These are phyloP conservation scores for Geotrypetes seraphini DNA, from an alignment of 2,797 vertebrate genomes.

Conservation along the genomic window DNA sequence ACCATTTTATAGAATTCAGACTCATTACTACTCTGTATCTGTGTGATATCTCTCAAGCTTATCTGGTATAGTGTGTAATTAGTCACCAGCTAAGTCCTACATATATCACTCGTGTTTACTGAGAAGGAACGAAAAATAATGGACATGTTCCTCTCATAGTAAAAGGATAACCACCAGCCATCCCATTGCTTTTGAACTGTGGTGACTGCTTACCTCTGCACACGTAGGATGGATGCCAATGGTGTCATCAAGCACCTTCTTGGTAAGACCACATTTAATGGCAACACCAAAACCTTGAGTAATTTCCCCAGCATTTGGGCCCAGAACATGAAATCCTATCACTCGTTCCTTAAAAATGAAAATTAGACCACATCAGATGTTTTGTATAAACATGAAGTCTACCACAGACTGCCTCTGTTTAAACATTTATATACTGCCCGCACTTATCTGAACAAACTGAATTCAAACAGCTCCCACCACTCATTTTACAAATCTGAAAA, in stretches of 20 bases:
- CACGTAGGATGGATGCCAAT: constrained; percentile 95
- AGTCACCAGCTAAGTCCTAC: not conserved
- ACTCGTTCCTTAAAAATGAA: constrained; percentile 65
- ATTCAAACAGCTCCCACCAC: no score
- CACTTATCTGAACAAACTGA: no score
- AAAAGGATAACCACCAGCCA: not conserved
- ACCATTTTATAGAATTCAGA: not conserved
- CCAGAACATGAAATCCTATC: constrained; percentile 86
- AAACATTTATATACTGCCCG: no score
- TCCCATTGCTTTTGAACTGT: not conserved
- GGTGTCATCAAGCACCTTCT: constrained; percentile 76
- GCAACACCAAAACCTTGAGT: constrained; percentile 87
- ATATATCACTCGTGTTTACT: not conserved
- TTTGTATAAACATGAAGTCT: no score
- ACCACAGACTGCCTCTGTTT: no score
- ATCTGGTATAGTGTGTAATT: no score
- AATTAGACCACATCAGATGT: not conserved
- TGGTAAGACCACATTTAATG: constrained; percentile 89
- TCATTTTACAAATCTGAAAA: no score
- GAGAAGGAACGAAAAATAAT: no score
- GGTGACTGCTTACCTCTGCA: constrained; percentile 74
- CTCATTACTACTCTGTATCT: no score
- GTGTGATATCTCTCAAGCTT: no score
- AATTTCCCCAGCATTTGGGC: constrained; percentile 90
- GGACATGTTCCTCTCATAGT: not conserved